Conservation (phyloP, 2,888 invertebrate genomes). For the Ryuthela nishihirai region DNA sequence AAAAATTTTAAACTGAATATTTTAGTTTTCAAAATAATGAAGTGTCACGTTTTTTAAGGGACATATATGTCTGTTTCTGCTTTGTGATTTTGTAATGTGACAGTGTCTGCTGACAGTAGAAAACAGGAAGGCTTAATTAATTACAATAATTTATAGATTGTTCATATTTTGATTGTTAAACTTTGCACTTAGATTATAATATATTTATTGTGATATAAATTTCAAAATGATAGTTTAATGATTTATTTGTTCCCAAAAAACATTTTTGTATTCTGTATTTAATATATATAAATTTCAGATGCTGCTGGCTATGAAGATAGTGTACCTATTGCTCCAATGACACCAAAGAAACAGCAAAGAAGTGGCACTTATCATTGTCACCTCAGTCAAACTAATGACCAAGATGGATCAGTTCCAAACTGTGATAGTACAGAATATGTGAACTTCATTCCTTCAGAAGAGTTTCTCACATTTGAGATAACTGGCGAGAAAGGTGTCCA, state of each 20-base stretch:
- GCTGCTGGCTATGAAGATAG: constrained; percentile 25
- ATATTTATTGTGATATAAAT: too few species aligned
- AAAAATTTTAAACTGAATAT: too few species aligned
- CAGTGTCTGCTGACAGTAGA: too few species aligned
- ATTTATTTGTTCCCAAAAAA: neutral
- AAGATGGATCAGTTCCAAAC: constrained; percentile 3
- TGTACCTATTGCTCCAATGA: constrained; percentile 50
- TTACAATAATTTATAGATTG: too few species aligned
- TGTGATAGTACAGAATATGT: constrained; percentile 31
- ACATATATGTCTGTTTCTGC: too few species aligned
- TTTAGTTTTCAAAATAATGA: too few species aligned
- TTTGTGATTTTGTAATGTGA: too few species aligned
- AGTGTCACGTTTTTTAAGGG: too few species aligned
- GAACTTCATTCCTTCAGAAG: constrained; percentile 38
- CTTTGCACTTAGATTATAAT: too few species aligned
- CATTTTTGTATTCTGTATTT: neutral
- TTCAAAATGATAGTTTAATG: neutral
- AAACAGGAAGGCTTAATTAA: too few species aligned
- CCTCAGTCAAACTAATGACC: constrained; percentile 25
- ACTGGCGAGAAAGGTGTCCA: constrained; percentile 33
- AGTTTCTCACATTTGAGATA: constrained; percentile 42
- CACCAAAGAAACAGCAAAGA: constrained; percentile 44
- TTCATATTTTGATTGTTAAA: too few species aligned
- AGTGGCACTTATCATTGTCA: constrained; percentile 20
- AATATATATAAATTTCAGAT: constrained; percentile 11